phyloP scores from a whole-genome alignment of 2,888 invertebrate species.

The Pachymerium ferrugineum region DNA sequence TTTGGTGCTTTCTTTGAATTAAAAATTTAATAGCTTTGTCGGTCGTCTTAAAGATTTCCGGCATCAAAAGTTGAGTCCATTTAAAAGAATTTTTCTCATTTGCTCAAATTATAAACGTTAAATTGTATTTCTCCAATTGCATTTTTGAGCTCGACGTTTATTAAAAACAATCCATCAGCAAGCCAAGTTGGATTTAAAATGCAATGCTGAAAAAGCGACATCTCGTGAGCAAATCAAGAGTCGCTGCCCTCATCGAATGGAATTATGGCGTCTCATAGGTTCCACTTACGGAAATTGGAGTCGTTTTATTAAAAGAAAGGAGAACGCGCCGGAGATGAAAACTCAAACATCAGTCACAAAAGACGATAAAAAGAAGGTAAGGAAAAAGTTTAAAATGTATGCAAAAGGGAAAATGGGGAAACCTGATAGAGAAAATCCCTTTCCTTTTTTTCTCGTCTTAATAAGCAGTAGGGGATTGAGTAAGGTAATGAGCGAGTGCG shows the following conservation, averaged over 20 bases:
- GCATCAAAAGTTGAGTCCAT: too few species aligned
- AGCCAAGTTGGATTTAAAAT: slow-evolving; percentile 6
- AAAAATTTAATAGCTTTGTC: too few species aligned
- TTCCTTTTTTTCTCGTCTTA: too few species aligned
- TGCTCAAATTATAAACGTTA: neutral
- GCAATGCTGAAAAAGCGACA: slow-evolving; percentile 20
- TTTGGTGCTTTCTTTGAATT: too few species aligned
- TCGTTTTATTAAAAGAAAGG: slow-evolving; percentile 24
- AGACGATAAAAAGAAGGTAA: slow-evolving; percentile 2
- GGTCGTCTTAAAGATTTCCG: too few species aligned
- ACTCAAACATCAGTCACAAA: slow-evolving; percentile 25
- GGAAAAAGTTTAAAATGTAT: slow-evolving; percentile 19
- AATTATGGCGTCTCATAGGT: slow-evolving; percentile 14
- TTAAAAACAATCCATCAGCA: slow-evolving; percentile 31
- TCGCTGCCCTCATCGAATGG: slow-evolving; percentile 5
- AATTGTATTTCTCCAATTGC: slow-evolving; percentile 1
- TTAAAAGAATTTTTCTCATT: neutral
- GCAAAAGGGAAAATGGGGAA: neutral
- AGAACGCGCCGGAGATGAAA: slow-evolving; percentile 22
- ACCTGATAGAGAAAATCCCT: slow-evolving; percentile 6
- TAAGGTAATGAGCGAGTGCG: neutral
- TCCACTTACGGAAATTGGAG: slow-evolving; percentile 27
- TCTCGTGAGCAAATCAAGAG: slow-evolving; percentile 25
- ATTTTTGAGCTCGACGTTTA: slow-evolving; percentile 26
- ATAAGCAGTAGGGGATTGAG: neutral